Evolutionary conservation across 2,888 invertebrate genomes (phyloP).

Genomic region (Tetragonisca angustula): DNA sequence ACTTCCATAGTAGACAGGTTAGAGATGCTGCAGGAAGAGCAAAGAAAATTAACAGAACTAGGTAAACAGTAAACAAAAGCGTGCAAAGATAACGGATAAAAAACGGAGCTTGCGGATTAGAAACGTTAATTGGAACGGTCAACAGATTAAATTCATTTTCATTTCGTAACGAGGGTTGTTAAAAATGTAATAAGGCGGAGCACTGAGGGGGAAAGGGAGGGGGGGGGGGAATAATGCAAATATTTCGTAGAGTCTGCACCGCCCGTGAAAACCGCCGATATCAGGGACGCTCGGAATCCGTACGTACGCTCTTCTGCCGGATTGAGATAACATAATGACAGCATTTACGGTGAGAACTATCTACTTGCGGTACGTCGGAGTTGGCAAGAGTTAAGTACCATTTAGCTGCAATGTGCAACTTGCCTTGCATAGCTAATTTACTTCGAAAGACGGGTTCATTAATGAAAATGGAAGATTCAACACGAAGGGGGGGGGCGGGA

Average conservation of each 20-base stretch:
- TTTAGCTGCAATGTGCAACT: constrained; percentile 65
- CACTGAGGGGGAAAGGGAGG: not conserved
- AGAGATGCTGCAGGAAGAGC: not conserved
- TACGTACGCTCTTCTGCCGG: constrained; percentile 70
- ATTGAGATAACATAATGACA: constrained; percentile 78
- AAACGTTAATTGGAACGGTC: constrained; percentile 61
- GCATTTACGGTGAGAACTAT: constrained; percentile 73
- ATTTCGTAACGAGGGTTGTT: constrained; percentile 61
- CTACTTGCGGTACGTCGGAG: constrained; percentile 73
- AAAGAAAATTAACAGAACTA: not conserved
- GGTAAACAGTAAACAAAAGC: not conserved
- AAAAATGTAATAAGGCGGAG: constrained; percentile 54
- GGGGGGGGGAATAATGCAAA: constrained; percentile 63
- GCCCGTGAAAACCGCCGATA: constrained; percentile 47
- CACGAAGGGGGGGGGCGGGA: constrained; percentile 23
- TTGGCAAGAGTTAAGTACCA: constrained; percentile 71
- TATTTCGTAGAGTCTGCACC: constrained; percentile 39
- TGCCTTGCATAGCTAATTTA: constrained; percentile 66
- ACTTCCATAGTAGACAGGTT: not conserved
- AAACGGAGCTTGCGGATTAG: constrained; percentile 33
- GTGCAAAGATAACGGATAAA: constrained; percentile 32
- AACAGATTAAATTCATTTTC: constrained; percentile 64
- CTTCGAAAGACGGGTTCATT: constrained; percentile 58
- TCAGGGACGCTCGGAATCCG: constrained; percentile 38
- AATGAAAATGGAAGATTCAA: constrained; percentile 65